Evolutionary conservation across 2,888 invertebrate genomes (phyloP).

Genomic region (Tachina grossa): DNA sequence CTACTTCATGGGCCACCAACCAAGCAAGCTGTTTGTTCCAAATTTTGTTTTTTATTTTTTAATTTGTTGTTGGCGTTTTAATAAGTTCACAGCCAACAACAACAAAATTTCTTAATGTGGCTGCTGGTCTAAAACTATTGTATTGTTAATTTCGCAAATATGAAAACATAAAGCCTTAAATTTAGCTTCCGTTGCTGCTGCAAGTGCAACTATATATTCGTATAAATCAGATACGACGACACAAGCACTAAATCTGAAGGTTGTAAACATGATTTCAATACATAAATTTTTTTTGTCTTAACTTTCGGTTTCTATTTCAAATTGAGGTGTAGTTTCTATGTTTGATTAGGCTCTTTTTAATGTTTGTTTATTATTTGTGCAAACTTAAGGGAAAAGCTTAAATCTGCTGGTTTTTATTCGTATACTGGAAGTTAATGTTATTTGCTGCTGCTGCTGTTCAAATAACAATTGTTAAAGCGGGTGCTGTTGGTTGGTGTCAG

Average conservation of each 20-base stretch:
- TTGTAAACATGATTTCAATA: conserved; percentile 47
- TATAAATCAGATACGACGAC: conserved; percentile 18
- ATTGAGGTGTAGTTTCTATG: conserved; percentile 39
- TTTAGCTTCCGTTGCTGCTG: conserved; percentile 62
- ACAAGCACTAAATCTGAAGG: conserved; percentile 49
- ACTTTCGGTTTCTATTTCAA: conserved; percentile 63
- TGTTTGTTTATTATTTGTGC: conserved; percentile 11
- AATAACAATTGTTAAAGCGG: conserved; percentile 29
- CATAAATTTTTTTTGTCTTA: conserved; percentile 1
- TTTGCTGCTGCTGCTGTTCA: conserved; percentile 25
- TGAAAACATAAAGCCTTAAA: conserved; percentile 38
- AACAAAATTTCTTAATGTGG: conserved; percentile 3
- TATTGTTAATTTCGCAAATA: conserved; percentile 34
- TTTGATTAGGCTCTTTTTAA: conserved; percentile 5
- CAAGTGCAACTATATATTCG: conserved; percentile 1
- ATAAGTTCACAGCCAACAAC: conserved; percentile 11
- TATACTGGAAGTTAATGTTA: conserved; percentile 5
- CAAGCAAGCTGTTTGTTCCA: conserved; percentile 28
- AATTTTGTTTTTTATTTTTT: conserved; percentile 1
- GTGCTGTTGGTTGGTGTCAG: conserved; percentile 25
- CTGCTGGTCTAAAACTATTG: conserved; percentile 11
- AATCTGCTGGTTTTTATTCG: conserved; percentile 30
- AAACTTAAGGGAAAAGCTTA: conserved; percentile 4
- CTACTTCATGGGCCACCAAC: neutral
- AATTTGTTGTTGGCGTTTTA: conserved; percentile 14